Conservation (phyloP, 2,113 vertebrate genomes). For the Ifrita kowaldi region DNA sequence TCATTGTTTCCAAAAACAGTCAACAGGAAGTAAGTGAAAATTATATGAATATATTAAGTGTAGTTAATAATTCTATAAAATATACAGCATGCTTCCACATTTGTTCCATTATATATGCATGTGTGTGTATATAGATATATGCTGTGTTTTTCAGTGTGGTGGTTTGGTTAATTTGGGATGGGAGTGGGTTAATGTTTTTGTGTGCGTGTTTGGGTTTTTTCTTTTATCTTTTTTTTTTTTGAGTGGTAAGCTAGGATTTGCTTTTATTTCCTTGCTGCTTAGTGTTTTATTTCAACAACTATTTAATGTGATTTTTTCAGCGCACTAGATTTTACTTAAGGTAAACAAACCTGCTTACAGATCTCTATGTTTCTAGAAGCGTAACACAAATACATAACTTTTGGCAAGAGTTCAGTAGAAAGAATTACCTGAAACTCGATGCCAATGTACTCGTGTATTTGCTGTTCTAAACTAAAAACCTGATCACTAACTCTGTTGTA, state of each 20-base stretch:
- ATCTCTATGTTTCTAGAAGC: background rate
- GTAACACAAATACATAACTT: background rate
- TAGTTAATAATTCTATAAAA: background rate
- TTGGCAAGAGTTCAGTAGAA: slow-evolving; percentile 45
- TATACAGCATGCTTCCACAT: background rate
- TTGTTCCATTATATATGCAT: background rate
- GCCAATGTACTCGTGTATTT: slow-evolving; percentile 7
- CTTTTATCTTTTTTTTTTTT: background rate
- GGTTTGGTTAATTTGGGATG: background rate
- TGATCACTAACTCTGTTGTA: background rate
- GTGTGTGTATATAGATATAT: background rate
- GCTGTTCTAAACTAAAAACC: slow-evolving; percentile 54
- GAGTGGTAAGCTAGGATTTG: background rate
- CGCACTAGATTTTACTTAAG: background rate
- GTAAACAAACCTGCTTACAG: background rate
- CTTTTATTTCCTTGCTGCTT: background rate
- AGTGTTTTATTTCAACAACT: background rate
- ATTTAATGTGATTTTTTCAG: background rate
- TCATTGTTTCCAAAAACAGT: background rate
- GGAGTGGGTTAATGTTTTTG: background rate
- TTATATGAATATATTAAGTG: background rate
- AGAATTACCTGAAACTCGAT: slow-evolving; percentile 35
- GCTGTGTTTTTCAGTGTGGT: background rate
- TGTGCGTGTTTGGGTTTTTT: background rate
- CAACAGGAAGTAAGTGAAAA: background rate